These are phyloP conservation scores for Drosophila prostipennis DNA, from an alignment of 2,888 invertebrate species.

Conservation along the genomic window DNA sequence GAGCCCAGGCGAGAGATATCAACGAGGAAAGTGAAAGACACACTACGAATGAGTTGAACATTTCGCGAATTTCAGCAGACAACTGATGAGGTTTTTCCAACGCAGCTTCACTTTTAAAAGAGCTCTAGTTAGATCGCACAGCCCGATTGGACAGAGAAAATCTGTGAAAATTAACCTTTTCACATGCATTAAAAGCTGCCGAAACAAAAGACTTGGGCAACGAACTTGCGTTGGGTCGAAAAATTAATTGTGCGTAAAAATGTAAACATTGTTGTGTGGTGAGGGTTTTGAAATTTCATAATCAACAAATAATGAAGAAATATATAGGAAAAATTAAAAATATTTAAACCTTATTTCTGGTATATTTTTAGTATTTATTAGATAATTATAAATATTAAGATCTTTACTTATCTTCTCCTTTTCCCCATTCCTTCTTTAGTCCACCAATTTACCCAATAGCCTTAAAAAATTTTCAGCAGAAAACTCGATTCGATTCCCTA, in stretches of 20 bases:
- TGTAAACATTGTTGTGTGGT: not conserved
- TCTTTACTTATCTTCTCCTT: not conserved
- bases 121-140: slow-evolving; percentile 3
- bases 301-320: not conserved
- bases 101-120: slow-evolving; percentile 15
- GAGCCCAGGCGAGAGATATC: slow-evolving; percentile 11
- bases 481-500: too few species aligned
- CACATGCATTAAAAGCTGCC: slow-evolving; percentile 45
- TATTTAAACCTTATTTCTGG: too few species aligned
- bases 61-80: slow-evolving; percentile 28
- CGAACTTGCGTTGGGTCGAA: slow-evolving; percentile 47
- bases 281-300: not conserved
- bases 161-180: slow-evolving; percentile 10
- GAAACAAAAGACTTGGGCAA: slow-evolving; percentile 75
- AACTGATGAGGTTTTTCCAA: slow-evolving; percentile 1
- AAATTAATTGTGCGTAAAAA: slow-evolving; percentile 62
- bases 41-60: slow-evolving; percentile 32
- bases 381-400: too few species aligned
- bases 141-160: not conserved
- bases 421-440: not conserved
- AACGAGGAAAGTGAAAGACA: slow-evolving; percentile 3
- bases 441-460: too few species aligned
- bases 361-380: too few species aligned
- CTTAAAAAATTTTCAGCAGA: too few species aligned
- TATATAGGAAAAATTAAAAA: not conserved